A percentile compares a stretch with the other conserved stretches of the same genome.
Evolutionary conservation across 2,888 invertebrate genomes (phyloP).

Genomic region (Drepanosiphum platanoidis): DNA sequence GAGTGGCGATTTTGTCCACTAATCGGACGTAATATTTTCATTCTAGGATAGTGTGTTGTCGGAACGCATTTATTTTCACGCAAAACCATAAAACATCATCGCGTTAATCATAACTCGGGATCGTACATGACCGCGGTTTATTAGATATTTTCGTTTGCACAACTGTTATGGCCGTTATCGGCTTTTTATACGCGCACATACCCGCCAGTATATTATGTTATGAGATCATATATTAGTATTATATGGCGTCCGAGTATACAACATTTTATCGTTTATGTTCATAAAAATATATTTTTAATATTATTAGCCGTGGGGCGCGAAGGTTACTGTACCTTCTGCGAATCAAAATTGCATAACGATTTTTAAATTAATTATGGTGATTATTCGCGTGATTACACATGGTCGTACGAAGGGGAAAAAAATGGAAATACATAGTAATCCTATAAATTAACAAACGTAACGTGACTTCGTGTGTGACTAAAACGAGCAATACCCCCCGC

Average conservation of each 20-base stretch:
- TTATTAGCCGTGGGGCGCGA: constrained; percentile 23
- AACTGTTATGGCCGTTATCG: neutral
- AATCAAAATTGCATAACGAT: constrained; percentile 33
- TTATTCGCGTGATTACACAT: neutral
- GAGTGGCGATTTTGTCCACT: neutral
- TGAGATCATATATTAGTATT: too few species aligned
- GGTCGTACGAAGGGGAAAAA: neutral
- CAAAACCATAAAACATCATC: constrained; percentile 29
- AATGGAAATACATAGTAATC: constrained; percentile 10
- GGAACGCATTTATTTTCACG: constrained; percentile 25
- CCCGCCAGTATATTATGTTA: neutral
- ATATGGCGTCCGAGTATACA: neutral
- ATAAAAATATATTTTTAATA: constrained; percentile 19
- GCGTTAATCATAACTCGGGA: neutral
- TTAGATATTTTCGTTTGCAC: neutral
- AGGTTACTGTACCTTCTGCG: constrained; percentile 24
- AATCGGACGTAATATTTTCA: neutral
- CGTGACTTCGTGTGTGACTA: constrained; percentile 8
- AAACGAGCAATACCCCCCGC: neutral
- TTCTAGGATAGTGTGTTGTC: neutral
- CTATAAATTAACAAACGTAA: constrained; percentile 28
- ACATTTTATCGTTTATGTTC: constrained; percentile 17
- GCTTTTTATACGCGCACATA: neutral
- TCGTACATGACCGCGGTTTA: neutral
- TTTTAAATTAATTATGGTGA: constrained; percentile 10